These are phyloP conservation scores for Peromyscus californicus DNA, from an alignment of 2,113 vertebrate genomes.

Conservation along the genomic window DNA sequence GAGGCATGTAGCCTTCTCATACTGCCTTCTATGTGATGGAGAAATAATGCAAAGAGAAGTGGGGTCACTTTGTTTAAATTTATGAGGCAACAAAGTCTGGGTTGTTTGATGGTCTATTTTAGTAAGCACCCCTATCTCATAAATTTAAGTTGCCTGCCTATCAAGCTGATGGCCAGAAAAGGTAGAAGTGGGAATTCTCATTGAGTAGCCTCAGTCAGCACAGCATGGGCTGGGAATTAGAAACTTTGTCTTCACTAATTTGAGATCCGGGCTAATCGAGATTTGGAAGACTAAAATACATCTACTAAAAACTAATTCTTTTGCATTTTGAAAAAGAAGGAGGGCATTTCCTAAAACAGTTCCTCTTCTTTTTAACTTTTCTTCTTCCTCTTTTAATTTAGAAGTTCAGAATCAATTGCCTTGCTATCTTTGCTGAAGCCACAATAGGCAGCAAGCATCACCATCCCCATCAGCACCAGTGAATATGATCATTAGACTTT, in stretches of 20 bases:
- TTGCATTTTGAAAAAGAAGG: background rate
- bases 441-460: constrained; percentile 36
- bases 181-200: background rate
- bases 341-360: constrained; percentile 1
- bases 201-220: background rate
- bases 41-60: background rate
- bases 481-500: constrained; percentile 76
- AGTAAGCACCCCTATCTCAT: background rate
- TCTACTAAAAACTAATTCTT: constrained; percentile 15
- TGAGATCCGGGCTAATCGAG: background rate
- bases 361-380: background rate
- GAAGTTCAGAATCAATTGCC: constrained; percentile 40
- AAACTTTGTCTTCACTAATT: background rate
- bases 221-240: background rate
- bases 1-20: background rate
- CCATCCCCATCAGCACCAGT: constrained; percentile 46
- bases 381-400: background rate
- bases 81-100: background rate
- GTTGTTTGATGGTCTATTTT: background rate
- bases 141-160: background rate
- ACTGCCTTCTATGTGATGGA: background rate
- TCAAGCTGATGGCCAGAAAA: background rate
- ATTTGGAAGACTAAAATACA: background rate
- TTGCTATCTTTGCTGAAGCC: constrained; percentile 49
- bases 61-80: constrained; percentile 24